phyloP scores from a whole-genome alignment of 2,797 vertebrate genomes.

The Zalophus californianus region DNA sequence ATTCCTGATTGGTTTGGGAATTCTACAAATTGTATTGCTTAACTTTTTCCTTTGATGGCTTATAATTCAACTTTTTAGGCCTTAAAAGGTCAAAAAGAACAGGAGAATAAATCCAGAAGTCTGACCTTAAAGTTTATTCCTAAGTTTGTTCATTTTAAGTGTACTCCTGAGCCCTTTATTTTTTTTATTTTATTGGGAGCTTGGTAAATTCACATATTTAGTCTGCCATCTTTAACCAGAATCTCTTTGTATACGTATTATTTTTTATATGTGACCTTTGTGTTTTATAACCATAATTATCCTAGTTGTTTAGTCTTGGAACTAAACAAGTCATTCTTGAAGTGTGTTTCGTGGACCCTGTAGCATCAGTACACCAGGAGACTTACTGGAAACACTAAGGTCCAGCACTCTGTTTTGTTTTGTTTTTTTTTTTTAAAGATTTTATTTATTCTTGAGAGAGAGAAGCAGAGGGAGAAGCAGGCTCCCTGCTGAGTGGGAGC shows the following conservation, averaged over 20 bases:
- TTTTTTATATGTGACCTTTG: not conserved
- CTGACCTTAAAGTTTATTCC: not conserved
- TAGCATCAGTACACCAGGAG: not conserved
- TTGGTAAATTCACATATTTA: not conserved
- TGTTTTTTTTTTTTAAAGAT: too few species aligned
- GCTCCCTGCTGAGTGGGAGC: too few species aligned
- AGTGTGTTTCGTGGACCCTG: not conserved
- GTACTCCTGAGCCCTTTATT: not conserved
- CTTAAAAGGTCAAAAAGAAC: not conserved
- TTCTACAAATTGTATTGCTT: not conserved
- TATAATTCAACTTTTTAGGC: not conserved
- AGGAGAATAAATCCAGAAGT: not conserved
- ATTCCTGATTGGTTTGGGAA: not conserved
- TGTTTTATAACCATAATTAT: not conserved
- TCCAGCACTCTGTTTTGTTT: not conserved
- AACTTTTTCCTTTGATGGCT: not conserved
- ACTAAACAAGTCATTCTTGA: not conserved
- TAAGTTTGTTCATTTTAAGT: not conserved
- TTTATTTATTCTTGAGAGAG: too few species aligned
- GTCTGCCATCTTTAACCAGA: constrained; percentile 10
- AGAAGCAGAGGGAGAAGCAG: too few species aligned
- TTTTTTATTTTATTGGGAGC: not conserved
- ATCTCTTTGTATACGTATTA: not conserved
- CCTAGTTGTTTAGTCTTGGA: not conserved
- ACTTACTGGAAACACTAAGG: not conserved